Evolutionary conservation across 2,888 invertebrate species (phyloP).

Genomic region (Spisula subtruncata): DNA sequence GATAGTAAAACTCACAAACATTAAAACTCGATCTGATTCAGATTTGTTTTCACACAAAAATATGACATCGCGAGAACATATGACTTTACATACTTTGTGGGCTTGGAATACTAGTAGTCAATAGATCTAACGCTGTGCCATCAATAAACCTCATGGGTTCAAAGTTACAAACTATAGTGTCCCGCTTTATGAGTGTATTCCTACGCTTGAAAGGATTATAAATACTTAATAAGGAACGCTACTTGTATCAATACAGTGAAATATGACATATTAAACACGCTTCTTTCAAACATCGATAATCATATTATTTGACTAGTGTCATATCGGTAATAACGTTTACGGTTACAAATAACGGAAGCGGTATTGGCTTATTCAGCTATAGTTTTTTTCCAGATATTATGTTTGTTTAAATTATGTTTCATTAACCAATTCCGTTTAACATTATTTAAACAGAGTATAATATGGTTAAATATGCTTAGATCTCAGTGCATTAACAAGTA

Average conservation of each 20-base stretch:
- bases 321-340: background rate
- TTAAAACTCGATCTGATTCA: too few relatives aligned
- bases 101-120: too few relatives aligned
- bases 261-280: background rate
- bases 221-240: background rate
- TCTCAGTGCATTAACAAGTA: too few relatives aligned
- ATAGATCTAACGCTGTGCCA: background rate
- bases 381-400: background rate
- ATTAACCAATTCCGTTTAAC: background rate
- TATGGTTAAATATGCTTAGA: too few relatives aligned
- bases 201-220: background rate
- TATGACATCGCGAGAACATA: too few relatives aligned
- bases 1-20: too few relatives aligned
- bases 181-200: background rate
- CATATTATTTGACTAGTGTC: background rate
- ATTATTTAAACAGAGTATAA: too few relatives aligned
- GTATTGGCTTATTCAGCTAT: background rate
- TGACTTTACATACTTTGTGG: too few relatives aligned
- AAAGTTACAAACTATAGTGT: background rate
- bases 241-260: background rate
- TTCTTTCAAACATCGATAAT: background rate
- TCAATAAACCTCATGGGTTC: background rate
- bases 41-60: too few relatives aligned
- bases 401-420: background rate
- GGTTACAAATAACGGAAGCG: background rate